These are phyloP conservation scores for Hydrozoanthus tunicans DNA, from an alignment of 64 coral and sea anemone species.

Conservation along the genomic window DNA sequence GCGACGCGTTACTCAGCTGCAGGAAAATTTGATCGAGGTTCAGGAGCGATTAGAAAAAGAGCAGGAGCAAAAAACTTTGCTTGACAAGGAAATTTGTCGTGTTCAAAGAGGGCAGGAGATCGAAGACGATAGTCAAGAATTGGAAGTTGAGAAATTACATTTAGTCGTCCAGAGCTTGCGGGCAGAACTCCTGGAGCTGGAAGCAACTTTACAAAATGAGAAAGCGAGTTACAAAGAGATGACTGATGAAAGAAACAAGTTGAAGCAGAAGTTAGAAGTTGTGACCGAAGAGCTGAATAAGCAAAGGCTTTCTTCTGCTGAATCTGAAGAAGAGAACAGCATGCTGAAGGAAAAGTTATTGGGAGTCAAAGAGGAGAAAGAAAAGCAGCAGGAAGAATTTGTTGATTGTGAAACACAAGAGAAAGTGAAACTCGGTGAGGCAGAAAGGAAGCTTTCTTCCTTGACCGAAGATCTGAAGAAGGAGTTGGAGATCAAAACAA, in stretches of 20 bases:
- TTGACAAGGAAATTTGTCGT: slow-evolving; percentile 15
- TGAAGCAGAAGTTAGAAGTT: slow-evolving; percentile 18
- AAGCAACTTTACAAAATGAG: slow-evolving; percentile 41
- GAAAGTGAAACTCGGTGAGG: slow-evolving; percentile 41
- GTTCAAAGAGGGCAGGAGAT: slow-evolving; percentile 12
- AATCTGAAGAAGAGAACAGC: slow-evolving; percentile 23
- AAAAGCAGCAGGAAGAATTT: slow-evolving; percentile 44
- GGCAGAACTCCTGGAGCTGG: slow-evolving; percentile 8
- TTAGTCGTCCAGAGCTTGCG: slow-evolving; percentile 29
- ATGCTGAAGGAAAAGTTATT: slow-evolving; percentile 35
- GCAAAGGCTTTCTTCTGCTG: slow-evolving; percentile 36
- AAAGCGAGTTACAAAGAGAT: slow-evolving; percentile 26
- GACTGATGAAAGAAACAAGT: slow-evolving; percentile 16
- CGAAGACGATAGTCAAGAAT: background rate
- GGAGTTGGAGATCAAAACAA: slow-evolving; percentile 38
- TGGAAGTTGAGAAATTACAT: slow-evolving; percentile 4
- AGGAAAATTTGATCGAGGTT: slow-evolving; percentile 5
- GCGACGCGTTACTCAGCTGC: slow-evolving; percentile 22
- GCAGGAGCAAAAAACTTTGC: background rate
- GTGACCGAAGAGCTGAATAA: slow-evolving; percentile 19
- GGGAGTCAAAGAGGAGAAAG: slow-evolving; percentile 38
- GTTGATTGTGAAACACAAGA: slow-evolving; percentile 39
- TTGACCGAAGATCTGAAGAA: slow-evolving; percentile 24
- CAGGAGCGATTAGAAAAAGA: slow-evolving; percentile 8
- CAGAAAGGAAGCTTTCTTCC: background rate